phyloP scores from a whole-genome alignment of 2,113 vertebrate genomes.

The Oceanodroma tethys region DNA sequence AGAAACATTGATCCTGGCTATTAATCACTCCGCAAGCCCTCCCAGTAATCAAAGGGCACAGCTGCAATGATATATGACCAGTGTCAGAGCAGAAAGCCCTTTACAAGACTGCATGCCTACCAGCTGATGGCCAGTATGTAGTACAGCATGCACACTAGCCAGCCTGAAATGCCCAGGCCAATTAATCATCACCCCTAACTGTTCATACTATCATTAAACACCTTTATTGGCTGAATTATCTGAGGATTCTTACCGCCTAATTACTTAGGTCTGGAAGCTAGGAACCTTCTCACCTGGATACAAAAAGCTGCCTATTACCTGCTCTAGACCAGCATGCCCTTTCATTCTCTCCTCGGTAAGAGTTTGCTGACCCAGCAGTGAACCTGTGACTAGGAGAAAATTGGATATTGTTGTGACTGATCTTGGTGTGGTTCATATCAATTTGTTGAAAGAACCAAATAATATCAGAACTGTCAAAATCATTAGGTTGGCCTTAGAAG shows the following conservation, averaged over 20 bases:
- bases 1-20: conserved; percentile 96
- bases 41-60: conserved; percentile 97
- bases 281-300: conserved; percentile 82
- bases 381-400: conserved; percentile 77
- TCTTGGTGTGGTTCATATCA: conserved; percentile 71
- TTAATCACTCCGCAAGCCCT: conserved; percentile 97
- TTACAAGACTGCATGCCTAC: conserved; percentile 88
- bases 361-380: conserved; percentile 81
- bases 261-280: conserved; percentile 79
- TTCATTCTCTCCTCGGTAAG: conserved; percentile 69
- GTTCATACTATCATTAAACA: conserved; percentile 85
- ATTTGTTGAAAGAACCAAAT: conserved; percentile 72
- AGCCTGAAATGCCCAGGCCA: conserved; percentile 82
- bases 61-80: conserved; percentile 95
- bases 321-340: conserved; percentile 65
- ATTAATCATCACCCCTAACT: conserved; percentile 88
- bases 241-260: conserved; percentile 77
- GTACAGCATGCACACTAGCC: conserved; percentile 76
- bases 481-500: conserved; percentile 66
- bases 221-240: conserved; percentile 86
- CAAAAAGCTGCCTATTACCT: conserved; percentile 79
- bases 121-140: conserved; percentile 85
- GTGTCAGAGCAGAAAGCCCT: conserved; percentile 90
- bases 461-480: conserved; percentile 68
- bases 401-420: conserved; percentile 76